Base-by-base conservation (phyloP, 2,797 vertebrate species). In the Coilia nasus region DNA sequence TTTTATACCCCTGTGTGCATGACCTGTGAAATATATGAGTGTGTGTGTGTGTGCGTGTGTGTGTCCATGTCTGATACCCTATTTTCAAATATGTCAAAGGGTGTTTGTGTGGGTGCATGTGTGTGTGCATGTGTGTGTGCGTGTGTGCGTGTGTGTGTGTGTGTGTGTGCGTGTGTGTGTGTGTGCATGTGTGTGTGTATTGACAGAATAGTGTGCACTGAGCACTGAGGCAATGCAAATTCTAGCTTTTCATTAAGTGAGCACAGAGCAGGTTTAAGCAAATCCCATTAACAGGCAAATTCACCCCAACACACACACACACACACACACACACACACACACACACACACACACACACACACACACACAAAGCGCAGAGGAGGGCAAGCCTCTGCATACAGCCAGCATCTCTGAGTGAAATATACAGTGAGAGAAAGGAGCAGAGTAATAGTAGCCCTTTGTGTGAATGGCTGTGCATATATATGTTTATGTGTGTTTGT, bases 181-280 rank as follows among this genome's bases (percentile, higher is more conserved):
- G 67, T 75, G 67, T 35, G 28, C 6, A 31, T 78, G 67, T 75
- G 31, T 35, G 31, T 75, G 71, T 78, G 35, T 44, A 78, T 78
- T 44, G 71, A 78, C 31, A 78, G 71, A 12, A 41, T 75, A 75
- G 31, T 78, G 17, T 44, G 6, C 41, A 44, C 17, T 17, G 67
- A 19, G 67, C 28, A 35, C 25, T 44, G 71, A 78, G 35, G 35
- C 31, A 78, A 35, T 78, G 35, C 71, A 21, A 78, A 44, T 78
- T 78, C 71, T 9, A 78, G 31, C 81, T 85, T 82, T 82, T 64
- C 60, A 85, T 85, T 85, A 71, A 85, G 82, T 85, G 62, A 85
- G 84, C 81, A 41, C 25, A 82, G 54, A 64, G 62, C 14, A 82
- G 84, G 41, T 54, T 71, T 54, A 78, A 35, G 84, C 62, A 85